These are phyloP conservation scores for Hydrocynus forskahlii DNA, from an alignment of 2,797 vertebrate genomes.

Conservation along the genomic window DNA sequence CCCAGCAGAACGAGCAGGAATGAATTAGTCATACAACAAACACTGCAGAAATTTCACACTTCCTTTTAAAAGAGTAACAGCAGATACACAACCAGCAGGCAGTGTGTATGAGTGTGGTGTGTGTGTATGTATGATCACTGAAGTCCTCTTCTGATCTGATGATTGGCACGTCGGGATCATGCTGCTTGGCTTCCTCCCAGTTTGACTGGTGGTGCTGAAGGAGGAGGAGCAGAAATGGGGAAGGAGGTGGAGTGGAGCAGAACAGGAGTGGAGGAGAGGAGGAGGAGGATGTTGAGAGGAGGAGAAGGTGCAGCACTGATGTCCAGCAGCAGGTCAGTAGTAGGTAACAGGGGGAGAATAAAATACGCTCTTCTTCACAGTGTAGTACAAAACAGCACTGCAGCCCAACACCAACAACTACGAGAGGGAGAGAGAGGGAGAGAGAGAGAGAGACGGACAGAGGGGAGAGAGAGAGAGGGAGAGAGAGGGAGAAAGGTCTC, in stretches of 20 bases:
- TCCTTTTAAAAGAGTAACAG: neutral
- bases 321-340: constrained; percentile 21
- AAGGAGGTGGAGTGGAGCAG: constrained; percentile 14
- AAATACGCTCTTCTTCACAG: constrained; percentile 18
- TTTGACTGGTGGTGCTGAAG: neutral
- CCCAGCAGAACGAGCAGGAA: neutral
- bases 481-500: too few species aligned
- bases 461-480: too few species aligned
- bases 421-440: neutral
- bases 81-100: neutral
- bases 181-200: neutral
- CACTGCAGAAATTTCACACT: neutral
- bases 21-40: neutral
- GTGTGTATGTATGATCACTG: neutral
- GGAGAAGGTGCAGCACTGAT: neutral
- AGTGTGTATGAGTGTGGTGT: neutral
- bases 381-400: constrained; percentile 9
- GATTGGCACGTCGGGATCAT: neutral
- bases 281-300: constrained; percentile 4
- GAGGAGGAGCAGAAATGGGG: neutral
- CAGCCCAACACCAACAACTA: constrained; percentile 38
- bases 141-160: neutral
- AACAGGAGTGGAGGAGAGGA: too few species aligned
- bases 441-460: too few species aligned
- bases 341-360: neutral